A percentile compares a stretch with the other conserved stretches of the same genome.
Evolutionary conservation across 2,113 vertebrate species (phyloP).

Genomic region (Caracal caracal): DNA sequence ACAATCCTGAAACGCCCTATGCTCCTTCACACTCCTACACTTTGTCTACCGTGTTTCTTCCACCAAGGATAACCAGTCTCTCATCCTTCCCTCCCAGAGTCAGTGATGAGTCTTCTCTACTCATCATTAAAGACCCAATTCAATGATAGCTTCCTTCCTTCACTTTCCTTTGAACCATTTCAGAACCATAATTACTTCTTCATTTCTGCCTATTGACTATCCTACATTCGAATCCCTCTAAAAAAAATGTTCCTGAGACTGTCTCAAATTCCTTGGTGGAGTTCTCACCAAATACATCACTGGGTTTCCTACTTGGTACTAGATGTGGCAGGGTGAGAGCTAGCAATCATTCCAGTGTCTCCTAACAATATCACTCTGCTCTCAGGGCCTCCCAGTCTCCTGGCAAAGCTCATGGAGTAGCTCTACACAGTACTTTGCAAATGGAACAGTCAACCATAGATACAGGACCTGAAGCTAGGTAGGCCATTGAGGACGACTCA

Average conservation of each 20-base stretch:
- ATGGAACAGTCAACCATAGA: background rate
- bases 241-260: background rate
- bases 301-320: background rate
- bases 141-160: background rate
- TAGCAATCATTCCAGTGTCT: background rate
- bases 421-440: background rate
- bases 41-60: background rate
- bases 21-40: background rate
- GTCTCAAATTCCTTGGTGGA: background rate
- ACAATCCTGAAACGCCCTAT: background rate
- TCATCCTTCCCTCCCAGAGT: background rate
- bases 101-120: background rate
- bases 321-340: background rate
- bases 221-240: background rate
- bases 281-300: background rate
- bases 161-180: background rate
- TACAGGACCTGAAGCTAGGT: background rate
- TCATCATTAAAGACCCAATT: background rate
- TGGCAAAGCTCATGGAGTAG: background rate
- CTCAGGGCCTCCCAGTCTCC: background rate
- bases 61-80: background rate
- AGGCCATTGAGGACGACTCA: background rate
- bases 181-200: background rate
- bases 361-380: background rate
- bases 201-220: background rate